Evolutionary conservation across 1,140 invertebrate genomes (phyloP).

Genomic region (Drusus annulatus): DNA sequence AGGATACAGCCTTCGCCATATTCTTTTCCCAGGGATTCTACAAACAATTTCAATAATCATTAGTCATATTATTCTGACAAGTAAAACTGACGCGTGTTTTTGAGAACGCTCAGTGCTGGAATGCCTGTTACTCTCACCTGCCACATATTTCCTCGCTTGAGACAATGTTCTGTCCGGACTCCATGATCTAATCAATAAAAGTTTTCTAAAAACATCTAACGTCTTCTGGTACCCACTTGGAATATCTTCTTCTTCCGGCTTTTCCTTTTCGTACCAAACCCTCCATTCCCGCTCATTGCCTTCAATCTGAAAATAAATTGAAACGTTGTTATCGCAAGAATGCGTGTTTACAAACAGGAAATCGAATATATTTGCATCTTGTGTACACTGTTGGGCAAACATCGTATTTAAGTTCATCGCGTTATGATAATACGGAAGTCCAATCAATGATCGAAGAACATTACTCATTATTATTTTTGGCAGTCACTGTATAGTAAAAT

Average conservation of each 20-base stretch:
- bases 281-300: slow-evolving; percentile 92
- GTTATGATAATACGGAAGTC: too few species aligned
- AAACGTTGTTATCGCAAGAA: too few species aligned
- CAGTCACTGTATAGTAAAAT: too few species aligned
- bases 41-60: slow-evolving; percentile 3
- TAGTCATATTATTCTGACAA: too few species aligned
- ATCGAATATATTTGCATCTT: too few species aligned
- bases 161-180: slow-evolving; percentile 96
- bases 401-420: too few species aligned
- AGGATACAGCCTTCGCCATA: slow-evolving; percentile 94
- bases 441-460: too few species aligned
- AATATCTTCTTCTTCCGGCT: slow-evolving; percentile 91
- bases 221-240: slow-evolving; percentile 92
- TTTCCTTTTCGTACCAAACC: slow-evolving; percentile 95
- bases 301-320: slow-evolving; percentile 75
- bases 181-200: slow-evolving; percentile 94
- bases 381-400: too few species aligned
- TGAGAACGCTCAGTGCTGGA: too few species aligned
- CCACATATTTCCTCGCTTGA: slow-evolving; percentile 92
- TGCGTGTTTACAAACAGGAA: too few species aligned
- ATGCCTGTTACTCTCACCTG: slow-evolving; percentile 71
- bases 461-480: too few species aligned
- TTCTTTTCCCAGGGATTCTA: slow-evolving; percentile 89
- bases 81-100: too few species aligned
- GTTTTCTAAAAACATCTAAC: slow-evolving; percentile 91